A percentile compares a stretch with the other conserved stretches of the same genome.
These are phyloP conservation scores for Lophius piscatorius DNA, from an alignment of 2,113 vertebrate genomes.

Conservation along the genomic window DNA sequence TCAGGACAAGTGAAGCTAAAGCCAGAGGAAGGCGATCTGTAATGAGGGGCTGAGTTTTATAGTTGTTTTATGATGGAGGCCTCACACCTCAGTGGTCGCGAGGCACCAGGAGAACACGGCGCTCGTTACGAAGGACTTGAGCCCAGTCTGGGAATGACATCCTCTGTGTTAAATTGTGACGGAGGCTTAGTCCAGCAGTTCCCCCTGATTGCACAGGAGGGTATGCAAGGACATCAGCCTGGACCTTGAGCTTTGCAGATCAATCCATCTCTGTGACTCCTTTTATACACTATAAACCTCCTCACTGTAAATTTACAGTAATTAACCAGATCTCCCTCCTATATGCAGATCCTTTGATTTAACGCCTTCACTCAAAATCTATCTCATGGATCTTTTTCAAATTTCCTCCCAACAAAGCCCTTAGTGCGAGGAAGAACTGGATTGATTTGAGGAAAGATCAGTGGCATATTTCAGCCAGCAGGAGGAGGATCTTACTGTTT, in stretches of 20 bases:
- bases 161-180: constrained; percentile 63
- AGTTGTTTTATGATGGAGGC: constrained; percentile 49
- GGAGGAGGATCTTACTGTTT: no score
- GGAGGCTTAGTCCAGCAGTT: constrained; percentile 33
- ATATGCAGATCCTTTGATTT: no score
- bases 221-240: background rate
- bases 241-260: constrained; percentile 1
- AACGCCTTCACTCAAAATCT: no score
- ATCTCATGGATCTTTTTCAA: no score
- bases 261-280: background rate
- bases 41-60: constrained; percentile 50
- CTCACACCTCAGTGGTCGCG: constrained; percentile 42
- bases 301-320: no score
- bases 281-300: background rate
- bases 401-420: no score
- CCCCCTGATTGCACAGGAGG: constrained; percentile 19
- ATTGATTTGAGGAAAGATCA: no score
- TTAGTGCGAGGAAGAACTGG: no score
- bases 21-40: no score
- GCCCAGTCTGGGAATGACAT: constrained; percentile 33
- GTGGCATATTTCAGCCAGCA: no score
- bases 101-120: constrained; percentile 23
- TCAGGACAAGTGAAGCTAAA: constrained; percentile 1
- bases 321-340: no score
- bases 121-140: constrained; percentile 40